A percentile compares a stretch with the other conserved stretches of the same genome.
Evolutionary conservation across 1,140 invertebrate genomes (phyloP).

Genomic region (Berghia stephanieae): DNA sequence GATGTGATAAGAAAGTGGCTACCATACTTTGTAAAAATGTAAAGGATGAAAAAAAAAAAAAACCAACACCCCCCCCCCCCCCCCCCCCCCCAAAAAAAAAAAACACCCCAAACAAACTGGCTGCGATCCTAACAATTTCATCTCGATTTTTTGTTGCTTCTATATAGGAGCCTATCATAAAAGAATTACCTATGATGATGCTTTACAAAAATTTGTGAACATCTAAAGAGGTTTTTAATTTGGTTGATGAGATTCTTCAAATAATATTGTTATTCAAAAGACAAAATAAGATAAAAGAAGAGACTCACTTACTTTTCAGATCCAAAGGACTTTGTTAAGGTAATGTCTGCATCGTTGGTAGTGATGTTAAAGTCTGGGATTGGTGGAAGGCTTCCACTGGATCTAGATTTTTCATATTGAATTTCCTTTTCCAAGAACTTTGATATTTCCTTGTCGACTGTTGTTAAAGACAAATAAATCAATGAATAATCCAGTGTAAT

Average conservation of each 20-base stretch:
- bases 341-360: conserved; percentile 39
- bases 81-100: too few relatives aligned
- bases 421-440: conserved; percentile 45
- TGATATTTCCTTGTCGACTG: conserved; percentile 46
- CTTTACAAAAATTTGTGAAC: neutral
- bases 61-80: too few relatives aligned
- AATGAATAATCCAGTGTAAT: too few relatives aligned
- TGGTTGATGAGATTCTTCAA: neutral
- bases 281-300: neutral
- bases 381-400: conserved; percentile 25
- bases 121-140: too few relatives aligned
- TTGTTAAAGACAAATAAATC: neutral
- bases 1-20: too few relatives aligned
- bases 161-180: too few relatives aligned
- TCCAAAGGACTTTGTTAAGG: conserved; percentile 36
- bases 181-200: too few relatives aligned
- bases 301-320: conserved; percentile 40
- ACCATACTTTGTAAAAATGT: too few relatives aligned
- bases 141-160: too few relatives aligned
- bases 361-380: conserved; percentile 38
- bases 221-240: neutral
- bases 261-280: neutral
- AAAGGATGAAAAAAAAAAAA: too few relatives aligned
- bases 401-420: conserved; percentile 33
- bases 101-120: too few relatives aligned